Evolutionary conservation across 2,797 vertebrate genomes (phyloP), one percentile per base, ranked within the genome.

Genomic region (Gobionotothen gibberifrons): DNA sequence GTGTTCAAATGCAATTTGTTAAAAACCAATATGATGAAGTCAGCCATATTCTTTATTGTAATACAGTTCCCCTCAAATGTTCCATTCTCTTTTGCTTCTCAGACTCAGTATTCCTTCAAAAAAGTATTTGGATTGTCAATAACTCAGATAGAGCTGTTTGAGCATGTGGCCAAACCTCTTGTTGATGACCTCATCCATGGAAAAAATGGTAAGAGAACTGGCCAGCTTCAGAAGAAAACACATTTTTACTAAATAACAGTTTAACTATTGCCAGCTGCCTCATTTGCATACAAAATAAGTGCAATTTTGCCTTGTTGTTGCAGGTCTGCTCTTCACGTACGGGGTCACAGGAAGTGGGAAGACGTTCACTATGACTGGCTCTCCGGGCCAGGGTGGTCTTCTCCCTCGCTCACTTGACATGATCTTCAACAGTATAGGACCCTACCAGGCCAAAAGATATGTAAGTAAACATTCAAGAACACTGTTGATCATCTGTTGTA

Each of bases 271-370:
- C 7, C 8, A 53, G 13, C 14, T 49, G 4, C 4, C 11, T 22
- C 8, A 29, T 43, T 47, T 36, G 1, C 1, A 8, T 12, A 15
- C 3, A 44, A 46, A 26, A 47, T 26, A 15, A 46, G 1, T 49
- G 6, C 51, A 11, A 13, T 53, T 61, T 3, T 29, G 21, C 32
- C 26, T 3, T 19, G 1, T 49, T 85, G 29, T 76, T 74, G 57
- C 81, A 99, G 98, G 98, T 60, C 93, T 99, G 26, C 96, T 99
- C 40, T 99, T 99, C 40, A 99, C 98, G 0, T 99, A 99, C 0
- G 97, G 98, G 0, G 97, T 99, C 76, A 99, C 98, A 0, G 98
- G 97, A 76, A 99, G 98, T 17, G 98, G 98, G 16, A 99, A 99
- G 85, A 99, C 98, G 0, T 94, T 96, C 76, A 99, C 97, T 8